A percentile compares a stretch with the other conserved stretches of the same genome.
These are phyloP conservation scores for Mico argentatus DNA, from an alignment of 2,797 vertebrate genomes.

Conservation along the genomic window DNA sequence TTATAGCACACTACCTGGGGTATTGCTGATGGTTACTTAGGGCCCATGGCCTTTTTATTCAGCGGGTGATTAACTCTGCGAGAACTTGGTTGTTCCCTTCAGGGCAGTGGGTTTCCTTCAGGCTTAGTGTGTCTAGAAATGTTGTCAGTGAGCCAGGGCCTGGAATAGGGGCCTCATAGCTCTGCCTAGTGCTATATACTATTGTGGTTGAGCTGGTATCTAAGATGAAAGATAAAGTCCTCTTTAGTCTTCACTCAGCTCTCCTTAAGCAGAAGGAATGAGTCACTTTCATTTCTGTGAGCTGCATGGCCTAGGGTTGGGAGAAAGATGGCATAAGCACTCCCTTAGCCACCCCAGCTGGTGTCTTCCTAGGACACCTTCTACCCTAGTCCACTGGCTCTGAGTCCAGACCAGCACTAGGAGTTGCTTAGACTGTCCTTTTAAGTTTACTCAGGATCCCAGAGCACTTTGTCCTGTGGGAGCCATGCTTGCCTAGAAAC, in stretches of 20 bases:
- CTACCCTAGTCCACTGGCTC: background rate
- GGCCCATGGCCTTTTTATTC: background rate
- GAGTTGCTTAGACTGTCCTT: background rate
- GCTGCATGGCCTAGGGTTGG: background rate
- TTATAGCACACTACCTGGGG: background rate
- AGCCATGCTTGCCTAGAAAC: background rate
- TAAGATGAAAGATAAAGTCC: background rate
- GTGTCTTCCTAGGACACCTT: background rate
- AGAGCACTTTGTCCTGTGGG: background rate
- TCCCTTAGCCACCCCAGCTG: background rate
- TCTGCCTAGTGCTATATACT: background rate
- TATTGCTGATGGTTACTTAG: background rate
- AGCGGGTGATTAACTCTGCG: background rate
- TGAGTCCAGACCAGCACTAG: background rate
- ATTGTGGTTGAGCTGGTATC: background rate
- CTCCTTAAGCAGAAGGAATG: background rate
- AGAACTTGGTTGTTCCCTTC: background rate
- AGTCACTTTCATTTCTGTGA: background rate
- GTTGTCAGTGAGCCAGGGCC: background rate
- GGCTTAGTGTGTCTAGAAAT: background rate
- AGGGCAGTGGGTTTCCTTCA: background rate
- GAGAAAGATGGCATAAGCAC: background rate
- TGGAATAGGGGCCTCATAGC: background rate
- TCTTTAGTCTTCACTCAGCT: background rate
- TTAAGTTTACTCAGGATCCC: background rate